Conservation (phyloP, 1,140 invertebrate genomes). For the Apocrypta bakeri region DNA sequence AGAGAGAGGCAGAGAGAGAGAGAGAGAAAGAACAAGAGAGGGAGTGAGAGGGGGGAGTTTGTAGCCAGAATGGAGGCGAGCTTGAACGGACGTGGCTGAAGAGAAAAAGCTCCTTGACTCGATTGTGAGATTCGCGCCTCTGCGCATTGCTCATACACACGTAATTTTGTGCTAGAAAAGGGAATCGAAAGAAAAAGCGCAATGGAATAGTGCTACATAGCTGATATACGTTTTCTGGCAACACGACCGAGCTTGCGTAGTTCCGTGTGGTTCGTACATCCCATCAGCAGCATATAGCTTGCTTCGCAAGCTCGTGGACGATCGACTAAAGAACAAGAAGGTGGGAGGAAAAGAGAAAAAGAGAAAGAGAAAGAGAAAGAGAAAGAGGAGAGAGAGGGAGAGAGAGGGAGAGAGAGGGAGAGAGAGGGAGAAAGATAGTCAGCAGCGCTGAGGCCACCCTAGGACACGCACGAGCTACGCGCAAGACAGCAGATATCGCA, state of each 20-base stretch:
- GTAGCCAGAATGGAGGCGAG: neutral
- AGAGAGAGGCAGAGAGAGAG: too few species aligned
- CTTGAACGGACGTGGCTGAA: neutral
- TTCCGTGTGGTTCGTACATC: neutral
- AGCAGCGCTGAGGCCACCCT: slow-evolving; percentile 36
- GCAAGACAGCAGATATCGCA: slow-evolving; percentile 1
- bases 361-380: neutral
- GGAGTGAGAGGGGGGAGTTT: neutral
- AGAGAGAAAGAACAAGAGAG: neutral
- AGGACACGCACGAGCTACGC: slow-evolving; percentile 18
- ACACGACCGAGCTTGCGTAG: neutral
- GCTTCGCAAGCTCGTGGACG: neutral
- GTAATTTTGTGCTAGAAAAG: too few species aligned
- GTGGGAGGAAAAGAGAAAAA: neutral
- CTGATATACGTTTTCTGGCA: too few species aligned
- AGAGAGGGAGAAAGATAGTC: neutral
- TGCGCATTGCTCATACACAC: neutral
- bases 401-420: neutral
- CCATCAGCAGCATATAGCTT: neutral
- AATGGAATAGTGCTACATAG: too few species aligned
- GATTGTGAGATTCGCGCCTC: neutral
- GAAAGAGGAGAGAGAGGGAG: too few species aligned
- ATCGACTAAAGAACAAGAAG: neutral
- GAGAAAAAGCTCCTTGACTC: neutral
- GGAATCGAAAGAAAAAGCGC: neutral